Percentiles rank a stretch among this genome's conserved stretches.
Conservation (phyloP, 1,140 invertebrate genomes). For the Leptinotarsa lineolata region DNA sequence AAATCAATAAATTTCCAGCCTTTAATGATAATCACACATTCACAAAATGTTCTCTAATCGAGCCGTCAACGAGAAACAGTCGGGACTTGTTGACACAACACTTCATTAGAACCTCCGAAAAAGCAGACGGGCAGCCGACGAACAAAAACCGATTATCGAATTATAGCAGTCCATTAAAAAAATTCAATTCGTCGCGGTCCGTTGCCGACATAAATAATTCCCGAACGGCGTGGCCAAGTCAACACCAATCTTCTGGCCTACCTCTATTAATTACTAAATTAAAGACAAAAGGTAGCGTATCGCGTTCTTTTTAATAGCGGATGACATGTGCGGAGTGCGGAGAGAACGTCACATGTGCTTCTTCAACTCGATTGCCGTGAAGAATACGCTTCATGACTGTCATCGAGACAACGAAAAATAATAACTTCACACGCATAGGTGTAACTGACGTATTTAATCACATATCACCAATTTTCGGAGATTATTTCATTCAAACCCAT, state of each 20-base stretch:
- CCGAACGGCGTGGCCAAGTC: neutral
- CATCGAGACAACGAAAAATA: neutral
- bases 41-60: neutral
- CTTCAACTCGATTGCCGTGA: neutral
- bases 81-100: slow-evolving; percentile 2
- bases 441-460: too few species aligned
- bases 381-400: neutral
- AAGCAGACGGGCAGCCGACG: neutral
- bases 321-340: neutral
- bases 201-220: slow-evolving; percentile 5
- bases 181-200: slow-evolving; percentile 11
- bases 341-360: neutral
- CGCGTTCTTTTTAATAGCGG: neutral
- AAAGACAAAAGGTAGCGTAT: slow-evolving; percentile 5
- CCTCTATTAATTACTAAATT: slow-evolving; percentile 7
- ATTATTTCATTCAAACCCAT: too few species aligned
- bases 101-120: slow-evolving; percentile 7
- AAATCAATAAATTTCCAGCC: too few species aligned
- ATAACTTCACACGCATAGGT: too few species aligned
- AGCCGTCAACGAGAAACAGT: slow-evolving; percentile 3
- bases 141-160: slow-evolving; percentile 17
- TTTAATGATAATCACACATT: neutral
- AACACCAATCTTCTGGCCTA: slow-evolving; percentile 1
- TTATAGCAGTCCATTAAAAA: slow-evolving; percentile 11
- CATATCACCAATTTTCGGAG: too few species aligned